Conservation (phyloP, 1,140 invertebrate species). For the Himalopsyche phryganea region DNA sequence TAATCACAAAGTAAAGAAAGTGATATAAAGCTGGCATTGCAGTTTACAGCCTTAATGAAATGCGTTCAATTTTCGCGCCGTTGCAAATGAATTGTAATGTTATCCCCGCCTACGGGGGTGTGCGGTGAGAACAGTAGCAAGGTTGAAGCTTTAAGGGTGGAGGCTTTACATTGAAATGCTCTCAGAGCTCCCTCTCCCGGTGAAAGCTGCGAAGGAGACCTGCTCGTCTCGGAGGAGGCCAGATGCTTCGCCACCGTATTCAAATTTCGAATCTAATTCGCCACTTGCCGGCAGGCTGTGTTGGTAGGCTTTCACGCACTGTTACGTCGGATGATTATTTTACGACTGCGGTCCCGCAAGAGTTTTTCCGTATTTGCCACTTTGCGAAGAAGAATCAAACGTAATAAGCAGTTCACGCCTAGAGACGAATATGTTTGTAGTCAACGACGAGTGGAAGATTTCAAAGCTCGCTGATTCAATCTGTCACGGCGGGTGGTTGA, state of each 20-base stretch:
- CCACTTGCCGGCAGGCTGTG: conserved; percentile 7
- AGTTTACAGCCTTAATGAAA: conserved; percentile 15
- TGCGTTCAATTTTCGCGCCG: conserved; percentile 26
- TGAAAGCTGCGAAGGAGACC: conserved; percentile 6
- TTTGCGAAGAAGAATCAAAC: conserved; percentile 7
- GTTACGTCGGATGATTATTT: conserved; percentile 15
- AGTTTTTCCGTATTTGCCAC: not conserved
- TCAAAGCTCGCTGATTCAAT: no score
- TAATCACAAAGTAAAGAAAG: no score
- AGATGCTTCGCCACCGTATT: conserved; percentile 25
- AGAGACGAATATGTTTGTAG: no score
- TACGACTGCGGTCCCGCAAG: not conserved
- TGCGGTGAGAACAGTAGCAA: conserved; percentile 9
- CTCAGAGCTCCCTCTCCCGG: conserved; percentile 20
- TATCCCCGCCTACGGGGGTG: conserved; percentile 6
- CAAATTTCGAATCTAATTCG: conserved; percentile 31
- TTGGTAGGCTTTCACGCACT: conserved; percentile 14
- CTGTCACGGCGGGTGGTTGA: no score
- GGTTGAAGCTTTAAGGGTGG: conserved; percentile 6
- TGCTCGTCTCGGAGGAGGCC: conserved; percentile 16
- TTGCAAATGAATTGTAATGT: conserved; percentile 30
- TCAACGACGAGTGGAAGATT: no score
- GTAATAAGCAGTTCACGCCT: not conserved
- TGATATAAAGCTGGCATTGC: not conserved
- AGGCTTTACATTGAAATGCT: conserved; percentile 34